A percentile compares a stretch with the other conserved stretches of the same genome.
Conservation (phyloP, 2,797 vertebrate genomes). For the Chelon auratus region DNA sequence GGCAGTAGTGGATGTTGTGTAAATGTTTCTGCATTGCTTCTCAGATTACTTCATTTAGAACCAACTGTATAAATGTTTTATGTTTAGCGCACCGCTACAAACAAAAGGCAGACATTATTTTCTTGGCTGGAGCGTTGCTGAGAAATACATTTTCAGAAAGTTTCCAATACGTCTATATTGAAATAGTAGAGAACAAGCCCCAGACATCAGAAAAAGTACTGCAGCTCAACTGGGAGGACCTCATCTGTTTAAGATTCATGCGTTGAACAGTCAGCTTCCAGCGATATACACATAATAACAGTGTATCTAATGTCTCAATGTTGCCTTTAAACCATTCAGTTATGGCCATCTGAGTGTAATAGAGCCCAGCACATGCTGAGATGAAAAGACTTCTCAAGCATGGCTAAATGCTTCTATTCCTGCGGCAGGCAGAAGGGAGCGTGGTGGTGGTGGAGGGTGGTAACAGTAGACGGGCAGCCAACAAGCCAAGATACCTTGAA, state of each 20-base stretch:
- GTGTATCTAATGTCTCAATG: conserved; percentile 68
- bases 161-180: neutral
- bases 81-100: neutral
- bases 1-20: neutral
- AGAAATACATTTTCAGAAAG: conserved; percentile 8
- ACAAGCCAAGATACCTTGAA: conserved; percentile 73
- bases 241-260: conserved; percentile 64
- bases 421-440: conserved; percentile 25
- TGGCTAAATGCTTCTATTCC: conserved; percentile 77
- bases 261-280: conserved; percentile 45
- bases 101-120: neutral
- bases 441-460: conserved; percentile 2
- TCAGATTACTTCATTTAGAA: neutral
- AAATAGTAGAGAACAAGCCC: conserved; percentile 20
- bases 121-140: neutral
- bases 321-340: conserved; percentile 74
- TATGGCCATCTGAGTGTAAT: conserved; percentile 72
- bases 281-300: conserved; percentile 62
- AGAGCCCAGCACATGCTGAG: conserved; percentile 68
- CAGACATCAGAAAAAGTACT: conserved; percentile 15
- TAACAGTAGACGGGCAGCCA: conserved; percentile 45
- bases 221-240: conserved; percentile 7
- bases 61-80: neutral
- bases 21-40: neutral
- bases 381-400: conserved; percentile 82